A percentile compares a stretch with the other conserved stretches of the same genome.
Conservation (phyloP, 92 coral and sea anemone genomes). For the Montipora capitata region DNA sequence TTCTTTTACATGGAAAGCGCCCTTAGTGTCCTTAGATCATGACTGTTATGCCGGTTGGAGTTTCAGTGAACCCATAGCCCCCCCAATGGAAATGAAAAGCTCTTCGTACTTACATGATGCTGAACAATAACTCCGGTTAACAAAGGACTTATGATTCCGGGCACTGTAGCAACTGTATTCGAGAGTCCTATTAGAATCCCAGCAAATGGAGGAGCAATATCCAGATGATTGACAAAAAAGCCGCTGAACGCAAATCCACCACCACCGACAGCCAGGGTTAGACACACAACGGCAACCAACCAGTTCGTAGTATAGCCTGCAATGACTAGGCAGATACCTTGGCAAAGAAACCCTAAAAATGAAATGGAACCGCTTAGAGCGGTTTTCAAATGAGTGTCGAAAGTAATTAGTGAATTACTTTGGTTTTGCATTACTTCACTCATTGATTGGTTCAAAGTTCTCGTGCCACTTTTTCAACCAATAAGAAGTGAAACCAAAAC, state of each 20-base stretch:
- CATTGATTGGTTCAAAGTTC: no score
- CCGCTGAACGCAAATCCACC: slow-evolving; percentile 98
- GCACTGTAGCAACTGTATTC: slow-evolving; percentile 91
- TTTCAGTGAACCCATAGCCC: no score
- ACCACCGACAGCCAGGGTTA: slow-evolving; percentile 93
- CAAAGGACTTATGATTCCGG: slow-evolving; percentile 95
- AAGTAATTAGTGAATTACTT: no score
- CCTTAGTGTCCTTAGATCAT: no score
- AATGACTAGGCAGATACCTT: slow-evolving; percentile 82
- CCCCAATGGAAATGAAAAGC: no score
- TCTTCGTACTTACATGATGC: slow-evolving; percentile 75
- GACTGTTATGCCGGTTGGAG: no score
- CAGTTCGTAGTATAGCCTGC: slow-evolving; percentile 91
- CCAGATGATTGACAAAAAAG: slow-evolving; percentile 96
- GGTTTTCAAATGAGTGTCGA: no score
- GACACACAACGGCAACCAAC: slow-evolving; percentile 81
- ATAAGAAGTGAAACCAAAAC: no score
- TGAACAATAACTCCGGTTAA: slow-evolving; percentile 90
- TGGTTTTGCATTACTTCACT: no score
- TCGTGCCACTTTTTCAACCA: no score
- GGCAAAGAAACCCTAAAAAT: slow-evolving; percentile 81
- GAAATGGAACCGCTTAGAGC: no score
- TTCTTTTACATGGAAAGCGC: no score
- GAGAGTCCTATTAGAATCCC: slow-evolving; percentile 93
- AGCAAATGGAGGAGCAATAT: slow-evolving; percentile 94